Evolutionary conservation across 2,113 vertebrate species (phyloP).

Genomic region (Irena cyanogastra): DNA sequence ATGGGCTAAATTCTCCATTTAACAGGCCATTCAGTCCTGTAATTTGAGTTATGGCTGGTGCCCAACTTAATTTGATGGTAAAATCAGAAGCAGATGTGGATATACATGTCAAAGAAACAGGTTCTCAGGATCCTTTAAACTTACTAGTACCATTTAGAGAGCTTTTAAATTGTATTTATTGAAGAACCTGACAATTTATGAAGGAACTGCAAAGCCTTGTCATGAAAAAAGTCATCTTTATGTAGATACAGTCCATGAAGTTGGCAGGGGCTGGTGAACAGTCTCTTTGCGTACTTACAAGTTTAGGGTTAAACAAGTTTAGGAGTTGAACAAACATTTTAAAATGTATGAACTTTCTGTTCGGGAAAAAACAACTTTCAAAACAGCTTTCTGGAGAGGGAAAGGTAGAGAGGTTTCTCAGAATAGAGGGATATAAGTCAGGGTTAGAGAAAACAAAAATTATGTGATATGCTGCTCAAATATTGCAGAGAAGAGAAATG

Average conservation of each 20-base stretch:
- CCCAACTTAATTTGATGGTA: not conserved
- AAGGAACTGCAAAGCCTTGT: not conserved
- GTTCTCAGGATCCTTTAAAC: not conserved
- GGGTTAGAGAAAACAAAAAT: not conserved
- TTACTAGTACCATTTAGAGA: not conserved
- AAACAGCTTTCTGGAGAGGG: not conserved
- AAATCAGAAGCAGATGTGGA: not conserved
- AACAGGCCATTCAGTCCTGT: not conserved
- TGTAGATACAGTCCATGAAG: not conserved
- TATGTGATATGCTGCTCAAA: not conserved
- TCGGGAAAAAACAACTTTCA: fast-evolving
- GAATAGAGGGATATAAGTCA: not conserved
- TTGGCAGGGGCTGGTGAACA: not conserved
- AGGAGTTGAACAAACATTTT: not conserved
- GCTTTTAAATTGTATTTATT: not conserved
- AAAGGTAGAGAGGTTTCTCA: not conserved
- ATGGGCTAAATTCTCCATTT: not conserved
- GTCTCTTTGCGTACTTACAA: not conserved
- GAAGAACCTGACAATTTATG: not conserved
- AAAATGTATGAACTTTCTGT: not conserved
- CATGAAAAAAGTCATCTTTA: not conserved
- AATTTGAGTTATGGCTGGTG: not conserved
- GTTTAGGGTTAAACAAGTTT: not conserved
- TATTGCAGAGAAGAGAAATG: not conserved
- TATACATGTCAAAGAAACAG: not conserved